Base-by-base conservation (phyloP, 1,140 invertebrate genomes). In the Anadara kagoshimensis region DNA sequence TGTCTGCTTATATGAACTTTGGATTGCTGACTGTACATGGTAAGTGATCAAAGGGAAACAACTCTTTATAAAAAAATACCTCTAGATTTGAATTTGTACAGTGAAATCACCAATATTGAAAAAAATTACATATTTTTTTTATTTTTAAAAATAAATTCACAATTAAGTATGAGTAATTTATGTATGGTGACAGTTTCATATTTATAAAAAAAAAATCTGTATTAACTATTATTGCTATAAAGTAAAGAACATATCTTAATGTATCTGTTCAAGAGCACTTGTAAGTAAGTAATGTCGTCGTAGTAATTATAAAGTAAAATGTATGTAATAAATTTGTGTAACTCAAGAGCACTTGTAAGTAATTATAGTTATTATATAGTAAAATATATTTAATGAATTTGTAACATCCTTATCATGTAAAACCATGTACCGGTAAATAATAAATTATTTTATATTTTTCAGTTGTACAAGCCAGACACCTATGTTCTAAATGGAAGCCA, bases 1-100 rank as follows among this genome's bases (percentile, higher is more conserved):
- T 86, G 29, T 83, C 84, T 51, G 80, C 79, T 0, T 86, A 86
- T 65, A 85, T 84, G 83, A 86, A 86, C 65, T 84, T 80, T 76
- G 84, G 84, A 58, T 75, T 86, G 12, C 67, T 86, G 22, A 86
- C 84, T 54, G 81, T 86, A 12, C 83, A 86, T 80, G 82, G 82
- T 83, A 77, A 71, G 80, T 78, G 24, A 36, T 29, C 8, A n/a
- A 64, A 5, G 1, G 16, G n/a, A 22, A 8, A 44, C 24, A 45
- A 43, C 20, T 44, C 22, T 64, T 47, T 20, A 16, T 26, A 24
- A 8, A 5, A 20, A 5, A 4, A 47, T 16, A 20, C 29, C 20
- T 63, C n/a, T 5, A 7, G 14, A 18, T 45, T 11, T 16, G 47
- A 49, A 49, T 18, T 18, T 49, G 14, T 18, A 4, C 10, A 4